These are phyloP conservation scores for Clarias magur DNA, from an alignment of 2,113 vertebrate species.

Conservation along the genomic window DNA sequence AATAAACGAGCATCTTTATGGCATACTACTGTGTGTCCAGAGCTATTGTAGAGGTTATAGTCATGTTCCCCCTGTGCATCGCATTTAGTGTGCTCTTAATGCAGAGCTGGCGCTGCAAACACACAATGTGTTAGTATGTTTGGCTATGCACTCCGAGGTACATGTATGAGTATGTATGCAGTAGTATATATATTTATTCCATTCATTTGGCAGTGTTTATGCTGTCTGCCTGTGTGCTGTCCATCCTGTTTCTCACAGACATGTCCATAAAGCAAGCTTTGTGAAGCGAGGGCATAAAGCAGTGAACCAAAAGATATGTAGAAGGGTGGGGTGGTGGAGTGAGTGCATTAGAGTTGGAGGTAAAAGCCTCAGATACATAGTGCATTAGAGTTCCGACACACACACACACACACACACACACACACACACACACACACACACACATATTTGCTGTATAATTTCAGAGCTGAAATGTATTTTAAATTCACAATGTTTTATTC, in stretches of 20 bases:
- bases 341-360: conserved; percentile 22
- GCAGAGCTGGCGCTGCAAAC: background rate
- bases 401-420: background rate
- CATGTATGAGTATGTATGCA: background rate
- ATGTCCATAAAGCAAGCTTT: background rate
- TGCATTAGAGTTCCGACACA: background rate
- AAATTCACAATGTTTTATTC: background rate
- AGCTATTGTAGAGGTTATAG: background rate
- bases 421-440: background rate
- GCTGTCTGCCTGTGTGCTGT: background rate
- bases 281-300: background rate
- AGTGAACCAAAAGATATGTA: background rate
- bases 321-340: background rate
- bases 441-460: background rate
- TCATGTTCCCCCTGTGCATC: background rate
- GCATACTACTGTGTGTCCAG: background rate
- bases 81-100: background rate
- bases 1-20: background rate
- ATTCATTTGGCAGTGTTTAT: background rate
- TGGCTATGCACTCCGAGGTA: background rate
- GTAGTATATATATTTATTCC: background rate
- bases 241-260: background rate
- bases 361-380: conserved; percentile 12
- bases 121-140: background rate
- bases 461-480: background rate